phyloP scores from a whole-genome alignment of 2,797 vertebrate genomes.

The Selene dorsalis region DNA sequence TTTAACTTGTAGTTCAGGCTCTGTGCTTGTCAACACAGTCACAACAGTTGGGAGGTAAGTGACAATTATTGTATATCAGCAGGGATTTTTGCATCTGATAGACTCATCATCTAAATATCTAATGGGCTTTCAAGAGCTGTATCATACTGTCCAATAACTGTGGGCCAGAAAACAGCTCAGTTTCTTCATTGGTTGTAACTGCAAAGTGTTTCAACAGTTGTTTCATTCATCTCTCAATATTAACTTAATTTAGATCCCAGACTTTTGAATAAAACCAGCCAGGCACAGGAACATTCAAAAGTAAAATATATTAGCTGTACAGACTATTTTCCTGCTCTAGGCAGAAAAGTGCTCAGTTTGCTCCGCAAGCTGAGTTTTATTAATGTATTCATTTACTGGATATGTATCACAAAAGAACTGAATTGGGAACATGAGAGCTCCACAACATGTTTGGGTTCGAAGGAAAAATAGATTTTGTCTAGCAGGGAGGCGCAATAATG shows the following conservation, averaged over 20 bases:
- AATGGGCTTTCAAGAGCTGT: conserved; percentile 44
- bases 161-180: conserved; percentile 12
- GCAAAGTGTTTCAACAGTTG: conserved; percentile 38
- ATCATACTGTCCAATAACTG: conserved; percentile 24
- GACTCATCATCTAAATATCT: conserved; percentile 38
- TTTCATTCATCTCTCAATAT: conserved; percentile 36
- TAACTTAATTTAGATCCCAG: conserved; percentile 45
- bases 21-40: conserved; percentile 30
- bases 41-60: conserved; percentile 27
- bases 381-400: conserved; percentile 19
- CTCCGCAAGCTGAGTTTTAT: not conserved
- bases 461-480: conserved; percentile 16
- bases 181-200: conserved; percentile 32
- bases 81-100: conserved; percentile 41
- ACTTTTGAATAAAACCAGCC: conserved; percentile 44
- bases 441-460: conserved; percentile 25
- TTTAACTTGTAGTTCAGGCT: conserved; percentile 20
- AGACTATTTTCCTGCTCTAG: conserved; percentile 34
- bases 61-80: conserved; percentile 26
- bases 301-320: conserved; percentile 2
- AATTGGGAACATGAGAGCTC: conserved; percentile 12
- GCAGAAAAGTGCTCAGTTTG: conserved; percentile 12
- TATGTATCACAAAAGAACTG: conserved; percentile 1
- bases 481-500: conserved; percentile 21
- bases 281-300: conserved; percentile 30